phyloP scores from a whole-genome alignment of 2,113 vertebrate species.

The Pangasianodon gigas region DNA sequence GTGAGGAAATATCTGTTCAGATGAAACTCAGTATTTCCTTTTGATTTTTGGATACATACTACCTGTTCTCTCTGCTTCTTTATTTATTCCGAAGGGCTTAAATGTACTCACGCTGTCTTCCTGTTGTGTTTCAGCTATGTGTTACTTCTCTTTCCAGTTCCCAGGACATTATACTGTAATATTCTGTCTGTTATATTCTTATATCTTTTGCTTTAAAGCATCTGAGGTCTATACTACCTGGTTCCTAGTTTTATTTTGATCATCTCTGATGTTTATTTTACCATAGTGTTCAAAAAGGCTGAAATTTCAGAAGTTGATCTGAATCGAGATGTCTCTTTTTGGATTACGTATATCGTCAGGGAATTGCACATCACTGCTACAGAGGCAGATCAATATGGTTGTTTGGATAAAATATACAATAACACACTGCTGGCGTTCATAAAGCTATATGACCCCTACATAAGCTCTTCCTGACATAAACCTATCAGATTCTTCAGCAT shows the following conservation, averaged over 20 bases:
- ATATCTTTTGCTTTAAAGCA: not conserved
- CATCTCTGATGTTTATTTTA: not conserved
- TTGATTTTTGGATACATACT: not conserved
- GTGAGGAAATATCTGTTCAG: not conserved
- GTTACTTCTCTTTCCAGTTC: not conserved
- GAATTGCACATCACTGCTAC: not conserved
- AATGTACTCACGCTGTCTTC: constrained; percentile 1
- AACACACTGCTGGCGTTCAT: not conserved
- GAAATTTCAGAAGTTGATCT: not conserved
- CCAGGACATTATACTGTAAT: not conserved
- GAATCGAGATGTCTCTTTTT: not conserved
- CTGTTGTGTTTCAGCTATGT: constrained; percentile 17
- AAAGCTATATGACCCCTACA: not conserved
- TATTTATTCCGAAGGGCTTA: constrained; percentile 3
- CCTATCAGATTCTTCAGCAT: not conserved
- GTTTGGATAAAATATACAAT: not conserved
- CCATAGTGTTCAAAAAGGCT: not conserved
- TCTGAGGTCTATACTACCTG: not conserved
- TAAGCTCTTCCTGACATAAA: not conserved
- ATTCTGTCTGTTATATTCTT: not conserved
- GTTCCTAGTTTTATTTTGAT: not conserved
- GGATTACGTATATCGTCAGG: not conserved
- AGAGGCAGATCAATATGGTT: not conserved
- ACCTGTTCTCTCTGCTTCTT: not conserved
- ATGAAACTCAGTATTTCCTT: not conserved